These are phyloP conservation scores for Diachasmimorpha longicaudata DNA, from an alignment of 1,140 invertebrate genomes.

Conservation along the genomic window DNA sequence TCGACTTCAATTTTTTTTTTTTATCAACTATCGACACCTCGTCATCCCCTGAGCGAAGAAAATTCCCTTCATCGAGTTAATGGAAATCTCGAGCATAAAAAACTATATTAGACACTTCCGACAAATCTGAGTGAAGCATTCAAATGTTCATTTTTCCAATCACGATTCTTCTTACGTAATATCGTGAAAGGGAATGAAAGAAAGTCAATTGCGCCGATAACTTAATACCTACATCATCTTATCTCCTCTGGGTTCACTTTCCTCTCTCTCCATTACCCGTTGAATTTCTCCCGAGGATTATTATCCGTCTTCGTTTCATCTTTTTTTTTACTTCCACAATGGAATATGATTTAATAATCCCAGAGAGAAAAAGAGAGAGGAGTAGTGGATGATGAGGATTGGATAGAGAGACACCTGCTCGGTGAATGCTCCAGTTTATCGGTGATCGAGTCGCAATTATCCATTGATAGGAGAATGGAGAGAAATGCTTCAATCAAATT, in stretches of 20 bases:
- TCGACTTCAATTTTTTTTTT: too few relatives aligned
- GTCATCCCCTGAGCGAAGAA: too few relatives aligned
- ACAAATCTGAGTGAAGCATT: background rate
- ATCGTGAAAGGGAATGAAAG: conserved; percentile 21
- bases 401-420: background rate
- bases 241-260: conserved; percentile 24
- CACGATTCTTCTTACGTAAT: conserved; percentile 4
- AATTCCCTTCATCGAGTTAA: background rate
- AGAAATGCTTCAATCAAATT: background rate
- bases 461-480: background rate
- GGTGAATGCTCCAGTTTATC: conserved; percentile 11
- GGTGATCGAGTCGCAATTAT: conserved; percentile 20
- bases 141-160: background rate
- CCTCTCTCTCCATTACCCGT: conserved; percentile 28
- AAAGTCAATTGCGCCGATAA: conserved; percentile 26
- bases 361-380: conserved; percentile 15
- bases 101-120: background rate
- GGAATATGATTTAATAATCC: conserved; percentile 42
- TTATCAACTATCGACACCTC: too few relatives aligned
- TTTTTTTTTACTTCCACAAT: conserved; percentile 31
- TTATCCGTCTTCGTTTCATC: conserved; percentile 27
- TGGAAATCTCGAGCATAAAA: background rate
- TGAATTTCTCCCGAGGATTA: conserved; percentile 32
- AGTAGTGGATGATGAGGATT: background rate
- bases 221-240: conserved; percentile 30